A percentile compares a stretch with the other conserved stretches of the same genome.
phyloP scores from a whole-genome alignment of 2,113 vertebrate species.

The Atherinomorus stipes region DNA sequence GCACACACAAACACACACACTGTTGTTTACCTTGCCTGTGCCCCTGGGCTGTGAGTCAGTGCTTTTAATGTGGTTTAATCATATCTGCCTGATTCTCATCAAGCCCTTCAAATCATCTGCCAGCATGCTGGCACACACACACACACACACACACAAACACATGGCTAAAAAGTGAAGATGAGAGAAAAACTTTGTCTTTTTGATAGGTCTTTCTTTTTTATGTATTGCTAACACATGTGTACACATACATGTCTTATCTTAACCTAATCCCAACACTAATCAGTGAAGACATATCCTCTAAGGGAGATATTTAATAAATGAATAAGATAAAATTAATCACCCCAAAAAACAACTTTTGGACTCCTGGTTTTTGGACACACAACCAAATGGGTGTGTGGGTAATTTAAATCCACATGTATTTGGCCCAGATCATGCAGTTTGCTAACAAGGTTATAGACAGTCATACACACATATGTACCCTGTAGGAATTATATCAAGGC shows the following conservation, averaged over 20 bases:
- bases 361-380: neutral
- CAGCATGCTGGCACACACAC: conserved; percentile 25
- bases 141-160: conserved; percentile 1
- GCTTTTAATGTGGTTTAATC: conserved; percentile 38
- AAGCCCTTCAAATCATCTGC: conserved; percentile 33
- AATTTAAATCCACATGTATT: conserved; percentile 15
- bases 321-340: no score
- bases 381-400: no score
- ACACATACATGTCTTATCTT: no score
- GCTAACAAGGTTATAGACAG: conserved; percentile 13
- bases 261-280: no score
- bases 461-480: conserved; percentile 14
- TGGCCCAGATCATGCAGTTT: conserved; percentile 16
- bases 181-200: neutral
- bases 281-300: no score
- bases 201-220: neutral
- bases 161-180: neutral
- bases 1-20: conserved; percentile 9
- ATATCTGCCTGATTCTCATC: conserved; percentile 38
- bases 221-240: no score
- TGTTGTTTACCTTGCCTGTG: conserved; percentile 30
- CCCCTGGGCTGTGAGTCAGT: conserved; percentile 28
- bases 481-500: conserved; percentile 24
- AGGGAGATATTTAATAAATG: no score
- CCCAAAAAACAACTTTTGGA: no score